Conservation (phyloP, 2,113 vertebrate species). For the Perca fluviatilis region DNA sequence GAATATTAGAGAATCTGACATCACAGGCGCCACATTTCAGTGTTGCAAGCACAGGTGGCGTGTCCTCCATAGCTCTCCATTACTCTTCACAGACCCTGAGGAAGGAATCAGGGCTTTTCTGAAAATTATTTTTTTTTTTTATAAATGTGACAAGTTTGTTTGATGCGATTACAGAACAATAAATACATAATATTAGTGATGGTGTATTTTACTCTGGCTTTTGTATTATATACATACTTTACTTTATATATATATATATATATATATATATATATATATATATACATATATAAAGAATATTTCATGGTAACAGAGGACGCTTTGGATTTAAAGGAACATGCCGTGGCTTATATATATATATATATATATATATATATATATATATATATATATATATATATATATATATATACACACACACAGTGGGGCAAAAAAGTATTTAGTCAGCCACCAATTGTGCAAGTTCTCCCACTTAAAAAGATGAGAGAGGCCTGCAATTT, state of each 20-base stretch:
- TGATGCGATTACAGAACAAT: background rate
- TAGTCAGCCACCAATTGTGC: too few species aligned
- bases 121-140: background rate
- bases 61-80: constrained; percentile 22
- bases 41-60: constrained; percentile 22
- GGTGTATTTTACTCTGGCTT: background rate
- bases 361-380: too few species aligned
- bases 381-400: too few species aligned
- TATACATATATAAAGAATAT: background rate
- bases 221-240: too few species aligned
- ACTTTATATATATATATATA: background rate
- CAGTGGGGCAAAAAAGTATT: too few species aligned
- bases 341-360: too few species aligned
- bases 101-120: background rate
- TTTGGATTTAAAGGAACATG: constrained; percentile 35
- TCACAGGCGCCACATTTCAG: constrained; percentile 50
- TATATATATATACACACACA: too few species aligned
- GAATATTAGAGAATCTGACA: constrained; percentile 66
- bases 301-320: background rate
- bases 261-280: background rate
- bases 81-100: constrained; percentile 1
- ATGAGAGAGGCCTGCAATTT: too few species aligned
- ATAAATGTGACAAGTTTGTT: background rate
- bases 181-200: background rate
- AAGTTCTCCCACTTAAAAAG: too few species aligned